Evolutionary conservation across 2,113 vertebrate species (phyloP).

Genomic region (Brienomyrus brachyistius): DNA sequence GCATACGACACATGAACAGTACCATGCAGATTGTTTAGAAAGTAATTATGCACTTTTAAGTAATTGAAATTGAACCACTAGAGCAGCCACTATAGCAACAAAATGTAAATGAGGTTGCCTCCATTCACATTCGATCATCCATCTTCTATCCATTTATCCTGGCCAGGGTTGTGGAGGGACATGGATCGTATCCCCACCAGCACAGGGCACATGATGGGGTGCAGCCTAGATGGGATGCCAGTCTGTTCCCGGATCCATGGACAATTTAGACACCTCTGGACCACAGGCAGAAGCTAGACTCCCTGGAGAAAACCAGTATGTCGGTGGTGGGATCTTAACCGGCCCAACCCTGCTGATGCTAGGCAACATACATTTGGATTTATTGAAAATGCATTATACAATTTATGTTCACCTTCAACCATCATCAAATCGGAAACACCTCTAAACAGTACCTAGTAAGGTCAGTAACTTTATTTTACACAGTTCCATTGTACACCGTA

Average conservation of each 20-base stretch:
- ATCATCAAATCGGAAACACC: not conserved
- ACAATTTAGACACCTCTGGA: not conserved
- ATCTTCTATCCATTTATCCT: not conserved
- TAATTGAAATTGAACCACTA: not conserved
- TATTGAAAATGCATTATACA: not conserved
- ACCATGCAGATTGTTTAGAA: not conserved
- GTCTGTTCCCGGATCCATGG: not conserved
- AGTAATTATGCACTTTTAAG: not conserved
- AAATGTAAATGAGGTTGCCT: not conserved
- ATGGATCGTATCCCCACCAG: not conserved
- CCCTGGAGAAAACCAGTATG: not conserved
- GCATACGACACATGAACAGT: not conserved
- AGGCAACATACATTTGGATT: not conserved
- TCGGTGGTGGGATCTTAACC: not conserved
- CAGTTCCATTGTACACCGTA: not conserved
- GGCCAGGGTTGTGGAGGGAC: not conserved
- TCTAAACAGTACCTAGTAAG: not conserved
- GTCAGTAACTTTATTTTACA: not conserved
- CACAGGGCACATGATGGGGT: not conserved
- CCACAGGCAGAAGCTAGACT: not conserved
- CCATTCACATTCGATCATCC: not conserved
- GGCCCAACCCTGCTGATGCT: not conserved
- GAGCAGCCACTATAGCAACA: not conserved
- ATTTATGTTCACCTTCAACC: not conserved
- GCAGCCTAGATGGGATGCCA: not conserved